phyloP scores from a whole-genome alignment of 1,140 invertebrate genomes.

The Coptotermes formosanus region DNA sequence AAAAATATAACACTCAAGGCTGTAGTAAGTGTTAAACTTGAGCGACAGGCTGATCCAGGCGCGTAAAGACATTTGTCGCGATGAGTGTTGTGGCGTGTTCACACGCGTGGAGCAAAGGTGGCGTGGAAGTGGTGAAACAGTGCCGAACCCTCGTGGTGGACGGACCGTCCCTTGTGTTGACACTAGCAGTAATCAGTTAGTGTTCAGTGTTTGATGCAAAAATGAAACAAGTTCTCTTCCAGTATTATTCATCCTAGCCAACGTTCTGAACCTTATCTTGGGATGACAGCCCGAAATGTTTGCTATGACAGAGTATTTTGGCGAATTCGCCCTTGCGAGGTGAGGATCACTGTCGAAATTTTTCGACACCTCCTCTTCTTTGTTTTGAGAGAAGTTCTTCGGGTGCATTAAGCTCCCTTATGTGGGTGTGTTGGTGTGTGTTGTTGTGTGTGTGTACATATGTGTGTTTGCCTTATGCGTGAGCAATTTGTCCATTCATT shows the following conservation, averaged over 20 bases:
- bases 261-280: background rate
- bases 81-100: background rate
- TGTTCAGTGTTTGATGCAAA: background rate
- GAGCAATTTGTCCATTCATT: no score
- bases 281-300: constrained; percentile 42
- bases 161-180: background rate
- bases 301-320: constrained; percentile 54
- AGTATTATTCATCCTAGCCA: background rate
- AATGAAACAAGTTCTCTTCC: background rate
- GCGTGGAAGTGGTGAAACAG: background rate
- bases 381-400: no score
- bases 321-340: constrained; percentile 52
- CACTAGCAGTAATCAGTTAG: background rate
- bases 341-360: constrained; percentile 33
- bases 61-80: background rate
- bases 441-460: no score
- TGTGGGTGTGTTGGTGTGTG: no score
- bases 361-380: no score
- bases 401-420: no score
- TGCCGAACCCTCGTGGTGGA: background rate
- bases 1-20: background rate
- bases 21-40: background rate
- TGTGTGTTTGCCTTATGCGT: no score
- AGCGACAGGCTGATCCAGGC: background rate
- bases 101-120: background rate